Evolutionary conservation across 2,113 vertebrate species (phyloP).

Genomic region (Elgaria multicarinata): DNA sequence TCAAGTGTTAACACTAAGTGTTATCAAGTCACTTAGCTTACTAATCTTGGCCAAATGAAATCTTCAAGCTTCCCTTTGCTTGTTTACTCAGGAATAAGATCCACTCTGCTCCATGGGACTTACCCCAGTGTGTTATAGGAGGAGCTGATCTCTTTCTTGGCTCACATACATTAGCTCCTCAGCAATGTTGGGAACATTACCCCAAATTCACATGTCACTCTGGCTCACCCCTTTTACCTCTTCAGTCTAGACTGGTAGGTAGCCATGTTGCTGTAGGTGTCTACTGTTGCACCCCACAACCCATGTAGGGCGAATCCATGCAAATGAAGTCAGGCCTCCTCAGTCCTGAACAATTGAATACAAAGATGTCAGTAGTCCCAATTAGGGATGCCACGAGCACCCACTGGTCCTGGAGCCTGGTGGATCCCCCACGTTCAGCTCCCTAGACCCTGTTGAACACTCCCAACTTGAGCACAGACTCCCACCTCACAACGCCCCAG

Average conservation of each 20-base stretch:
- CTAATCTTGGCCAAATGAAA: not conserved
- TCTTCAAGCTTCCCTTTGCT: not conserved
- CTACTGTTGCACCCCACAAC: not conserved
- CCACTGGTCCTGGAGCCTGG: too few species aligned
- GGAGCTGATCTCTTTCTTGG: not conserved
- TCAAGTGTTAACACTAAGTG: too few species aligned
- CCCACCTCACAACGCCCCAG: too few species aligned
- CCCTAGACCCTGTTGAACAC: too few species aligned
- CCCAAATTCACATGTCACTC: not conserved
- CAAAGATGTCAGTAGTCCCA: not conserved
- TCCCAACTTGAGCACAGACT: too few species aligned
- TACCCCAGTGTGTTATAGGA: not conserved
- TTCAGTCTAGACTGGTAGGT: not conserved
- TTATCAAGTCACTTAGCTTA: not conserved
- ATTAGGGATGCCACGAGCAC: too few species aligned
- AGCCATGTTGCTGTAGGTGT: not conserved
- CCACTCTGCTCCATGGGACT: not conserved
- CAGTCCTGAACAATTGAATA: not conserved
- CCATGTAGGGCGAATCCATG: too few species aligned
- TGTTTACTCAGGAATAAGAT: not conserved
- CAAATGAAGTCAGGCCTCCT: not conserved
- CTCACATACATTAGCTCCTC: not conserved
- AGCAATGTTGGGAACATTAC: not conserved
- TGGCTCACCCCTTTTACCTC: not conserved
- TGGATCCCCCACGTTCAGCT: too few species aligned